Base-by-base conservation (phyloP, 2,113 vertebrate species). In the Dryoscopus gambensis region DNA sequence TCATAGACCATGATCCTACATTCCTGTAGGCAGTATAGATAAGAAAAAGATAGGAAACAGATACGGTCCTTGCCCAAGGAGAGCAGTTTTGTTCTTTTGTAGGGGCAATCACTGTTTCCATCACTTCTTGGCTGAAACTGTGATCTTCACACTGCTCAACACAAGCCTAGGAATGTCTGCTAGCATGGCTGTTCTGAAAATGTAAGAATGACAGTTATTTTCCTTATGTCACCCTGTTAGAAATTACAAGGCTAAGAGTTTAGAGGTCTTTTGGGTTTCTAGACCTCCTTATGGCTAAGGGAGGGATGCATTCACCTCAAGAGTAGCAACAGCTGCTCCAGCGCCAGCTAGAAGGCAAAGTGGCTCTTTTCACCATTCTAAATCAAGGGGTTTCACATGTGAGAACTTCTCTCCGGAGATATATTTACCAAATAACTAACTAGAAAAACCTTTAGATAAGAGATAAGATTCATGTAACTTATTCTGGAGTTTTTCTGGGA, bases 341-440 rank as follows among this genome's bases (percentile, higher is more conserved):
- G 4, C 7, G 21, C 3, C n/a, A 40, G 5, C 5, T 35, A 27
- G 18, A 19, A 44, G 18, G 14, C 2, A 39, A 77, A 35, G 21
- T 14, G 7, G 2, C 5, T 55, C 10, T 14, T 70, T 33, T 24
- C 10, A 14, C 4, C 4, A 4, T 12, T 20, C 16, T 28, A 57
- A 56, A 31, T n/a, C 27, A 56, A 77, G 4, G 4, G 2, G 3
- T 24, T 31, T 69, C 28, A 65, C 3, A 4, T 0, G 0, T 47
- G 8, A 82, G 16, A 55, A 22, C 4, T 56, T 64, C 3, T 17
- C 3, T 50, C 25, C 37, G 13, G 15, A 87, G 15, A 15, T 7
- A 18, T 3, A 4, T 3, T 24, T 82, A 31, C 18, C 21, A 75
- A 76, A 40, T 13, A 49, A 7, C 4, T 13, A 52, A 16, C 7